These are phyloP conservation scores for Hoplias malabaricus DNA, from an alignment of 2,113 vertebrate species.

Conservation along the genomic window DNA sequence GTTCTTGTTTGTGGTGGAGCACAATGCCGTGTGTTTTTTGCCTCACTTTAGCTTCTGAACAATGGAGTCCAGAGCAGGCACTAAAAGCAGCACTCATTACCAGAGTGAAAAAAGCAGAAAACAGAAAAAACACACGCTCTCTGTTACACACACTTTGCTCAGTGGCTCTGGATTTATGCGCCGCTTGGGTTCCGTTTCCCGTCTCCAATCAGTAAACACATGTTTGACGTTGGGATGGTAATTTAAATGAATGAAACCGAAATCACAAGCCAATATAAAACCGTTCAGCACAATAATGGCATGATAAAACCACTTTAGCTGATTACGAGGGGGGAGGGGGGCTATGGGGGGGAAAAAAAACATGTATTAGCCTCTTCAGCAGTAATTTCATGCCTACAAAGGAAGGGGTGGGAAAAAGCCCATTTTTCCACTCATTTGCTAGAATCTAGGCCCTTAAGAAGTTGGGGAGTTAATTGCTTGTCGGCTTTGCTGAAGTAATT, in stretches of 20 bases:
- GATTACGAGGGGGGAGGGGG: slow-evolving; percentile 11
- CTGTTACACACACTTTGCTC: background rate
- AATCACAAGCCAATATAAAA: slow-evolving; percentile 32
- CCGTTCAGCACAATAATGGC: slow-evolving; percentile 26
- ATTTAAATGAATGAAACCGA: slow-evolving; percentile 30
- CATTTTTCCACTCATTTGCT: slow-evolving; percentile 37
- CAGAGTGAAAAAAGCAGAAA: background rate
- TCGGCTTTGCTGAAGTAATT: slow-evolving; percentile 56
- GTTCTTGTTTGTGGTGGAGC: slow-evolving; percentile 30
- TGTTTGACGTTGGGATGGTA: background rate
- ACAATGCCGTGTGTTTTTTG: slow-evolving; percentile 60
- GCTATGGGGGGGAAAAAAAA: slow-evolving; percentile 17
- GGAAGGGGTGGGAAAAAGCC: slow-evolving; percentile 29
- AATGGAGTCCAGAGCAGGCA: slow-evolving; percentile 62
- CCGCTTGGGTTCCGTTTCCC: background rate
- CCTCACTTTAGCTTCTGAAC: slow-evolving; percentile 68
- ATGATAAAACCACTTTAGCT: slow-evolving; percentile 46
- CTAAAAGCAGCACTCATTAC: background rate
- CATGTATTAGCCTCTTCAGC: slow-evolving; percentile 45
- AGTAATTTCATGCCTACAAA: slow-evolving; percentile 52
- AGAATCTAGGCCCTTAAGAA: slow-evolving; percentile 46
- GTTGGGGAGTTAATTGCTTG: slow-evolving; percentile 45
- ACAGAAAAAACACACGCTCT: background rate
- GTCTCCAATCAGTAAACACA: slow-evolving; percentile 17
- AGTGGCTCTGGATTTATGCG: background rate